Evolutionary conservation across 2,113 vertebrate species (phyloP).

Genomic region (Reinhardtius hippoglossoides): DNA sequence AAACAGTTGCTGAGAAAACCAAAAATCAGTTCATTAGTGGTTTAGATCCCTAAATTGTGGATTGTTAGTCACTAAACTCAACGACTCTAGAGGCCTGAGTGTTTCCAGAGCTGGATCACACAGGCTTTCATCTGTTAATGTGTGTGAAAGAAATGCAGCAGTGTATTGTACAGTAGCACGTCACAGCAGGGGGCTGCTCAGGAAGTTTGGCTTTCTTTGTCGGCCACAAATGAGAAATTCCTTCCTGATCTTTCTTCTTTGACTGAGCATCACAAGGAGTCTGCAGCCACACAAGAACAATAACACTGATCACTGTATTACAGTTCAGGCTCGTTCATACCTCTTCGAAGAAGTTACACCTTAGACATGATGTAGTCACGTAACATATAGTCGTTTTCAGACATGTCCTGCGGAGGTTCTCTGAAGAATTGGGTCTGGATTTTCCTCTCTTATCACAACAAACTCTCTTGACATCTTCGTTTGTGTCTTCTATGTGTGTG

Average conservation of each 20-base stretch:
- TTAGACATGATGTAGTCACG: neutral
- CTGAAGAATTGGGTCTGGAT: too few species aligned
- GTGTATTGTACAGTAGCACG: slow-evolving; percentile 54
- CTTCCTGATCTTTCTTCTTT: slow-evolving; percentile 69
- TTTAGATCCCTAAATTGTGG: neutral
- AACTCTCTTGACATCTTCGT: too few species aligned
- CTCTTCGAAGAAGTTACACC: neutral
- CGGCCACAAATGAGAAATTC: slow-evolving; percentile 57
- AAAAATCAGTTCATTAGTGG: neutral
- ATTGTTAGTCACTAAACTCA: neutral
- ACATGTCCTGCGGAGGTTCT: too few species aligned
- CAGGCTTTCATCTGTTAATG: slow-evolving; percentile 50
- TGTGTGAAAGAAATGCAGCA: slow-evolving; percentile 36
- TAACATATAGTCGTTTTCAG: too few species aligned
- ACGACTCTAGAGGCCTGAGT: neutral
- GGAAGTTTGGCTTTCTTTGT: slow-evolving; percentile 75
- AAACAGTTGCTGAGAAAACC: neutral
- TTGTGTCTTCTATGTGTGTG: too few species aligned
- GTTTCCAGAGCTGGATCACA: neutral
- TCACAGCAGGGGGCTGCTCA: slow-evolving; percentile 49
- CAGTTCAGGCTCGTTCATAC: neutral
- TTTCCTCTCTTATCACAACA: too few species aligned
- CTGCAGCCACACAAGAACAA: slow-evolving; percentile 14
- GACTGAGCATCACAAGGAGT: slow-evolving; percentile 11
- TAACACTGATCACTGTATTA: neutral